Evolutionary conservation across 2,888 invertebrate genomes (phyloP), one percentile per base, ranked within the genome.

Genomic region (Agonum fuliginosum): DNA sequence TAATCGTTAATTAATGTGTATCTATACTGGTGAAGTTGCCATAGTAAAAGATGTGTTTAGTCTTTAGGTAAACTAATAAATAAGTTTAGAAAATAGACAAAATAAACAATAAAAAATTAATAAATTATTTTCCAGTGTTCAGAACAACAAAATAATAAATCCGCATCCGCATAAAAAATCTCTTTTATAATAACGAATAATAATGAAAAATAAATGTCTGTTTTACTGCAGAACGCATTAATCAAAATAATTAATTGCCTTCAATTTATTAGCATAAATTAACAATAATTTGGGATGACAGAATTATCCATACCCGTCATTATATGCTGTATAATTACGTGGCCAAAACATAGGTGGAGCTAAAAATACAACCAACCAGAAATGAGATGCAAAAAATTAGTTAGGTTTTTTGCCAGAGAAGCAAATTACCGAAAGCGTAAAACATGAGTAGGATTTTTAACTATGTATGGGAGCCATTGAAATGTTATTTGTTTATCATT

Each of bases 241-340:
- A 74, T 74, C 74, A 74, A n/a, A 10, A 19, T 74, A 65, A 74
- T 46, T 65, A 74, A 74, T 74, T 74, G 65, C 65, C 22, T 74
- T 74, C 74, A 30, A 74, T 74, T 65, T 58, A 58, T 73, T 74
- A 65, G 74, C 74, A 74, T 74, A 74, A 65, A 74, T 74, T 74
- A 46, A 62, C 74, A 74, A 74, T 74, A 74, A 74, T 65, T 74
- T 74, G 12, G 24, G 62, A 46, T 74, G 74, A 74, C 65, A 65
- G 71, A 22, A 71, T 71, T 71, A 51, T 46, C 46, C 46, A 46
- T 71, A 71, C 17, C 43, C 54, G 27, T 54, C 54, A 54, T 54
- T 54, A 54, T 4, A 46, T 17, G 8, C 17, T 17, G 17, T 46
- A 8, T 46, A 46, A 46, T 46, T 46, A 17, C 17, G 12, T 12